Base-by-base conservation (phyloP, 2,113 vertebrate genomes). In the Lepus timidus region DNA sequence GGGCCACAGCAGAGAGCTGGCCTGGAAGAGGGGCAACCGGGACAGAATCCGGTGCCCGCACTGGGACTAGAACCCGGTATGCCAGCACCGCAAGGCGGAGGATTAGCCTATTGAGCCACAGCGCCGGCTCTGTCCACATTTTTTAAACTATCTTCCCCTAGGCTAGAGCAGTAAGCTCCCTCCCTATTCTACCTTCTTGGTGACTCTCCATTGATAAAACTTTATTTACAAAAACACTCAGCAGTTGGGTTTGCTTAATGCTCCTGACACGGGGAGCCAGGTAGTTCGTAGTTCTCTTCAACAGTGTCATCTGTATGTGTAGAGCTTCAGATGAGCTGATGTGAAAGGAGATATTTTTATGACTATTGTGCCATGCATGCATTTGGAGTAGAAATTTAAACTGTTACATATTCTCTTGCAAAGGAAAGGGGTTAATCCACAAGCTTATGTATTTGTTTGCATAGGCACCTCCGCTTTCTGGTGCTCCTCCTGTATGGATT, bases 211-310 rank as follows among this genome's bases (percentile, higher is more conserved):
- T 39, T 16, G 36, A 29, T 19, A 36, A 97, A 74, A 55, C 70
- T 61, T 86, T 52, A 85, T 93, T 91, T 67, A 58, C 3, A 75
- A 85, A 90, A 80, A 20, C 19, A 85, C 19, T 33, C 27, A 23
- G 58, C 4, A 6, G 13, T 1, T 94, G 67, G 27, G 52, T 81
- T 93, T 90, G 62, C 39, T 27, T 4, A 44, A 17, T 14, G 29
- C 12, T 11, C 65, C 31, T 61, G 39, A 64, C 52, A 67, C 51
- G 55, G 29, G n/a, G 36, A 27, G 44, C 27, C 22, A 29, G 29
- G 67, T 55, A 61, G n/a, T 71, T 87, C 49, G 9, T 4, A 85
- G 20, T 87, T 93, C 29, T 65, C 51, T 82, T n/a, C 19, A 71
- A 51, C 0, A 31, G 3, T 7, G 20, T 31, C 25, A 0, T 74